Evolutionary conservation across 2,797 vertebrate species (phyloP), one percentile per base, ranked within the genome.

Genomic region (Pipistrellus pygmaeus): DNA sequence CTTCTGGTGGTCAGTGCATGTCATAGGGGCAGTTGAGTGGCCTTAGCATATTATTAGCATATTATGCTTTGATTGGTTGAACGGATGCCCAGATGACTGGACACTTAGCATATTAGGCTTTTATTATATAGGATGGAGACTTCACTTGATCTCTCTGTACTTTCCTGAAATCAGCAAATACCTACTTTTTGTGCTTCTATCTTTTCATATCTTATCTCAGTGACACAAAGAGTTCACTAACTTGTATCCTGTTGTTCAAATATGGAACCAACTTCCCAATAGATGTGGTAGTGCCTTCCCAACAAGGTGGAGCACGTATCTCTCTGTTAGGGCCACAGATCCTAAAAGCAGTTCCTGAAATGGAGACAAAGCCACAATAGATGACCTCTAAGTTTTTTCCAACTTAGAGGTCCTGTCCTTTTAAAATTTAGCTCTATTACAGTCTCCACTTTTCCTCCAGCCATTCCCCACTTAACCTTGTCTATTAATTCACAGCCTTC

Each of bases 161-260:
- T 55, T 75, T 69, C 35, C 41, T 78, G 13, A 30, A 48, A 38
- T 15, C 30, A 14, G 23, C 18, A 87, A 77, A 94, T 84, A 82
- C 68, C 51, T 75, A 80, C 30, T 72, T 86, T 77, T 35, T 64
- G 12, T 32, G 8, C n/a, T 72, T 77, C 2, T 68, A 21, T 27
- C 66, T 89, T 91, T 88, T 64, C 30, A 27, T 35, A 62, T 80
- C 73, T 86, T 68, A 88, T 35, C 41, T 83, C 60, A 87, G 4
- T 32, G 60, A 57, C 68, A 55, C 48, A 48, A 94, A 85, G 11
- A 86, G 44, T 41, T 89, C 48, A 17, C 23, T 82, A 66, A 87
- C 6, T 71, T 44, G 1, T 64, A 62, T 44, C 75, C 15, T 18
- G 20, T 20, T 88, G 41, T 90, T 46, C 51, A 77, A 62, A 71